A percentile compares a stretch with the other conserved stretches of the same genome.
phyloP scores from a whole-genome alignment of 2,113 vertebrate species.

The Genyomyrus donnyi region DNA sequence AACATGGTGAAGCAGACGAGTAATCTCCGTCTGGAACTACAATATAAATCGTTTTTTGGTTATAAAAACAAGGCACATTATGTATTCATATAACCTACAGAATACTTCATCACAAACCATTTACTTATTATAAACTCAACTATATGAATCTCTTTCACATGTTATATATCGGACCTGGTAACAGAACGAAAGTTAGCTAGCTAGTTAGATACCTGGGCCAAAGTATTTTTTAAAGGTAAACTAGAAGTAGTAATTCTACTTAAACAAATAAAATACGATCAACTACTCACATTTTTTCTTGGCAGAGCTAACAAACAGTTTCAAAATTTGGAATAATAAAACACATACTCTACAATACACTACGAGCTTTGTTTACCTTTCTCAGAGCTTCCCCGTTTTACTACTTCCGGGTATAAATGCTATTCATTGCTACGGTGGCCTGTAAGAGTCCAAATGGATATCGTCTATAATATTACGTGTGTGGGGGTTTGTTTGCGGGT shows the following conservation, averaged over 20 bases:
- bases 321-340: neutral
- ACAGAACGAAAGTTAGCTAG: neutral
- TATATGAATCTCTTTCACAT: neutral
- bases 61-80: neutral
- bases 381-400: neutral
- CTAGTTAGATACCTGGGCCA: neutral
- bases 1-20: neutral
- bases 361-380: neutral
- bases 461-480: neutral
- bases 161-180: neutral
- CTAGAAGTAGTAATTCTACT: neutral
- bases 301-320: neutral
- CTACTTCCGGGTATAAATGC: neutral
- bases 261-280: neutral
- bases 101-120: neutral
- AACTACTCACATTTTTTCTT: neutral
- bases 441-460: neutral
- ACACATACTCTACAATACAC: neutral
- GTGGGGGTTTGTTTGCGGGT: no score
- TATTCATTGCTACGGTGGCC: neutral
- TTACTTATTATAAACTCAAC: neutral
- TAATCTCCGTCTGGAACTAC: neutral
- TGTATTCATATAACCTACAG: neutral
- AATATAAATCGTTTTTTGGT: neutral
- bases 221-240: neutral